phyloP scores from a whole-genome alignment of 2,888 invertebrate species.

The Peribatodes rhomboidaria region DNA sequence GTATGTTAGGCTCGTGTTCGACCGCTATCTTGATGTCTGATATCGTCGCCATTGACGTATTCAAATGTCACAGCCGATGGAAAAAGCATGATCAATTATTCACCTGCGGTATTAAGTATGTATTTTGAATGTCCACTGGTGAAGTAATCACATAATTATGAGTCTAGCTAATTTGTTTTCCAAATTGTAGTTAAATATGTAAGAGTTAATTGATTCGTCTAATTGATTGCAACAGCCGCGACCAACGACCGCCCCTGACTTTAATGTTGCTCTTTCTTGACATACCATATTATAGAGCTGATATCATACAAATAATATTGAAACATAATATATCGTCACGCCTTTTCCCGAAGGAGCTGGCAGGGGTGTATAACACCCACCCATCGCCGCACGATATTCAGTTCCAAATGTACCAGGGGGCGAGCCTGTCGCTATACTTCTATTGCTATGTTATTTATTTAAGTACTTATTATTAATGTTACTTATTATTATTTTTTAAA shows the following conservation, averaged over 20 bases:
- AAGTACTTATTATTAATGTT: too few species aligned
- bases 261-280: conserved; percentile 17
- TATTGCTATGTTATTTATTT: too few species aligned
- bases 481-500: too few species aligned
- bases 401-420: too few species aligned
- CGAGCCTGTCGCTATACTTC: too few species aligned
- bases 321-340: too few species aligned
- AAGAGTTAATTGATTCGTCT: neutral
- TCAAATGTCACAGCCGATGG: neutral
- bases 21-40: too few species aligned
- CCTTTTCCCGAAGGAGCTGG: too few species aligned
- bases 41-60: too few species aligned
- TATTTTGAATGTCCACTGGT: neutral
- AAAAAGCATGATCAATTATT: neutral
- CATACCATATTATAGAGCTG: neutral
- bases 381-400: too few species aligned
- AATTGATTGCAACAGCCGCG: conserved; percentile 12
- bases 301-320: neutral
- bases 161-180: neutral
- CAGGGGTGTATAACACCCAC: too few species aligned
- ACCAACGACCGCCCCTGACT: conserved; percentile 29
- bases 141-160: neutral
- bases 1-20: too few species aligned
- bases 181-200: conserved; percentile 3
- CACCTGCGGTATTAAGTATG: neutral